phyloP scores from a whole-genome alignment of 2,888 invertebrate species.

The Orgyia antiqua region DNA sequence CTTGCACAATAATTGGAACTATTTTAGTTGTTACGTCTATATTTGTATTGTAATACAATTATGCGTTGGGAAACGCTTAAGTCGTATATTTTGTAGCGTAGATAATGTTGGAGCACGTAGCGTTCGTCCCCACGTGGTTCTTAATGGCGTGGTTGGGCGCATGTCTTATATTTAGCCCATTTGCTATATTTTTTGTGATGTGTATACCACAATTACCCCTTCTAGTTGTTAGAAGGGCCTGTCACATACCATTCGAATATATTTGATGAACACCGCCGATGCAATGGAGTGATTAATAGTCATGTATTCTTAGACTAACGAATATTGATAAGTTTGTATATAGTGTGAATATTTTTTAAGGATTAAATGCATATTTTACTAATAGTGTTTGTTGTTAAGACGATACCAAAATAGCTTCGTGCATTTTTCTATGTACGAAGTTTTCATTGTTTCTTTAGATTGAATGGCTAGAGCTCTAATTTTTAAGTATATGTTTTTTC shows the following conservation, averaged over 20 bases:
- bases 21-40: conserved; percentile 29
- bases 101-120: conserved; percentile 65
- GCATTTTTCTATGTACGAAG: too few species aligned
- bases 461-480: too few species aligned
- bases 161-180: conserved; percentile 82
- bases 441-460: too few species aligned
- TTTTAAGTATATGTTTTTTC: too few species aligned
- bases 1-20: conserved; percentile 21
- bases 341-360: conserved; percentile 33
- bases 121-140: conserved; percentile 75
- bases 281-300: conserved; percentile 21
- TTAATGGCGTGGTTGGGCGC: conserved; percentile 80
- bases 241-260: conserved; percentile 82
- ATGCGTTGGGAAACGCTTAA: conserved; percentile 38
- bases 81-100: conserved; percentile 23
- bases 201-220: conserved; percentile 84
- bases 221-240: conserved; percentile 80
- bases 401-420: too few species aligned
- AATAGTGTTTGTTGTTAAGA: too few species aligned
- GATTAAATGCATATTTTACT: too few species aligned
- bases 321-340: conserved; percentile 29
- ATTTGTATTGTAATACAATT: conserved; percentile 40
- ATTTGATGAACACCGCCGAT: conserved; percentile 60
- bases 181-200: conserved; percentile 81
- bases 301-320: conserved; percentile 23